These are phyloP conservation scores for Benitochromis conjunctus DNA, from an alignment of 2,113 vertebrate genomes.

Conservation along the genomic window DNA sequence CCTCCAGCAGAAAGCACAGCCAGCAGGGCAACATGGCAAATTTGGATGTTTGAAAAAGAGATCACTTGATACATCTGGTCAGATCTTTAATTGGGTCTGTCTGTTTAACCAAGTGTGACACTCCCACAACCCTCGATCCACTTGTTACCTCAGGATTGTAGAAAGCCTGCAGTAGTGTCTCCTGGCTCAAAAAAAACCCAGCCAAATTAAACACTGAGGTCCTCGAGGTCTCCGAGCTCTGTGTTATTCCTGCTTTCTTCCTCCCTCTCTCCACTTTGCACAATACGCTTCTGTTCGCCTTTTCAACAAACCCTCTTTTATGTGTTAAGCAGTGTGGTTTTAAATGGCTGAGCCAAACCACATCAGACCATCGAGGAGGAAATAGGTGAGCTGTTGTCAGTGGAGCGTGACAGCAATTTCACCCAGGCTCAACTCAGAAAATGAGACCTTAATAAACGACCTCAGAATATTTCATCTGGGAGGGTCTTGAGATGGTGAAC, in stretches of 20 bases:
- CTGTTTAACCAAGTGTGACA: background rate
- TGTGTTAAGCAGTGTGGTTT: constrained; percentile 28
- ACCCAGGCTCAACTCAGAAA: constrained; percentile 1
- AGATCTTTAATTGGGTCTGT: constrained; percentile 14
- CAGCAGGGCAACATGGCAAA: background rate
- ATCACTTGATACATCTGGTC: constrained; percentile 20
- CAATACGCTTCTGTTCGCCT: constrained; percentile 12
- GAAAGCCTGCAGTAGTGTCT: background rate
- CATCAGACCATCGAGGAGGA: constrained; percentile 11
- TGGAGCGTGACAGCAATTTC: background rate
- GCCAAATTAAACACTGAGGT: constrained; percentile 51
- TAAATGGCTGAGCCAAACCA: constrained; percentile 29
- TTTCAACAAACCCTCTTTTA: constrained; percentile 33
- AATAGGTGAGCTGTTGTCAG: background rate
- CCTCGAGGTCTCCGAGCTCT: background rate
- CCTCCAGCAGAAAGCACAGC: background rate
- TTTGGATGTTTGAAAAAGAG: background rate
- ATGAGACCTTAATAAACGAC: background rate
- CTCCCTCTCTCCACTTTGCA: background rate
- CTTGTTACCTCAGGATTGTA: constrained; percentile 21
- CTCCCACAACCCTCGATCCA: background rate
- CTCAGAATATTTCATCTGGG: background rate
- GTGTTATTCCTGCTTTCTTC: constrained; percentile 29
- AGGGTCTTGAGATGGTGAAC: background rate
- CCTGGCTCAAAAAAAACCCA: background rate